Percentiles rank a stretch among this genome's conserved stretches.
Evolutionary conservation across 2,797 vertebrate genomes (phyloP).

Genomic region (Champsocephalus gunnari): DNA sequence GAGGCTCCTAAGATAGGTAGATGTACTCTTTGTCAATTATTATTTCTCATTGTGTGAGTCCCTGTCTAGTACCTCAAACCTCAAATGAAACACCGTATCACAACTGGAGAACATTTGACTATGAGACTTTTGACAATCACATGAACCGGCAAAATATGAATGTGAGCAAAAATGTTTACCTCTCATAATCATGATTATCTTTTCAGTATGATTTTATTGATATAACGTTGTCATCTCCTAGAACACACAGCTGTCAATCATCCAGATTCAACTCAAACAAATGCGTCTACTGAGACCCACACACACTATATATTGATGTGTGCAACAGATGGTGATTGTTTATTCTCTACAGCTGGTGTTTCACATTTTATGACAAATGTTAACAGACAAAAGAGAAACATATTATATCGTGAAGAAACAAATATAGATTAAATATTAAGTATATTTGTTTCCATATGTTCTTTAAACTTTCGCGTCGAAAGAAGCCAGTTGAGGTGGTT

Average conservation of each 20-base stretch:
- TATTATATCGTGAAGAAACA: not conserved
- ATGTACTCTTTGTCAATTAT: not conserved
- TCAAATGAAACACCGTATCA: constrained; percentile 4
- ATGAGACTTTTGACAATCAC: not conserved
- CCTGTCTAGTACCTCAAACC: not conserved
- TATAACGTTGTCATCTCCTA: constrained; percentile 1
- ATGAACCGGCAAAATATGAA: not conserved
- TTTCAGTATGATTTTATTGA: not conserved
- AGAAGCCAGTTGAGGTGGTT: too few relatives aligned
- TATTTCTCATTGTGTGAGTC: constrained; percentile 5
- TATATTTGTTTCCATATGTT: not conserved
- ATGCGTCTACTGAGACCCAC: not conserved
- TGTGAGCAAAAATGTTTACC: not conserved
- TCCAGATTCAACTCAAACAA: constrained; percentile 9
- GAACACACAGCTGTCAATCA: not conserved
- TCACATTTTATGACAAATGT: not conserved
- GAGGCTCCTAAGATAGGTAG: constrained; percentile 3
- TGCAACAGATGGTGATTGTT: not conserved
- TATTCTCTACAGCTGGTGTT: constrained; percentile 12
- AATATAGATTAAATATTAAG: not conserved
- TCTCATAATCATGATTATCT: not conserved
- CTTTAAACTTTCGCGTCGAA: too few relatives aligned
- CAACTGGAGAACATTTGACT: not conserved
- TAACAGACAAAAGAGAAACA: not conserved
- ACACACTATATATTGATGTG: not conserved